Conservation (phyloP, 2,113 vertebrate genomes). For the Pampusana beccarii region DNA sequence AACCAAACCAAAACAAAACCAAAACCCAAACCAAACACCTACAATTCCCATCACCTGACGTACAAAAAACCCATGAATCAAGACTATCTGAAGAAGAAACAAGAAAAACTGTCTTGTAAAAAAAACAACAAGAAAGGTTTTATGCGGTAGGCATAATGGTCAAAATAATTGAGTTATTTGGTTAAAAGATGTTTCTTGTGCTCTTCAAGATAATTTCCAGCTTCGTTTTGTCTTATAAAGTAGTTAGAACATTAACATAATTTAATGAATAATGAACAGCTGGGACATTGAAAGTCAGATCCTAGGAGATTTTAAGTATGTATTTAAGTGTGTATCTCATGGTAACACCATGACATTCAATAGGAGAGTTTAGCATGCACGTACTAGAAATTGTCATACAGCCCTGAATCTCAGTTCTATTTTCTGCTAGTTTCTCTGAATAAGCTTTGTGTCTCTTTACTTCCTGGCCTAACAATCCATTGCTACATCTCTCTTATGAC, state of each 20-base stretch:
- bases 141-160: background rate
- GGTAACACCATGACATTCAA: background rate
- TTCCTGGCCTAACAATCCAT: constrained; percentile 17
- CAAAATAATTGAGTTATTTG: background rate
- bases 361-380: rapidly evolving
- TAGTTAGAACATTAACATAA: background rate
- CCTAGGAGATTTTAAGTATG: background rate
- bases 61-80: background rate
- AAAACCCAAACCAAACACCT: too few species aligned
- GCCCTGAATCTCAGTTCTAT: background rate
- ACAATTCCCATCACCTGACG: background rate
- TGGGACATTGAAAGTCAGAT: background rate
- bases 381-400: background rate
- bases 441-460: constrained; percentile 32
- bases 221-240: background rate
- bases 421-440: constrained; percentile 45
- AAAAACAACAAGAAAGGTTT: rapidly evolving
- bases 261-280: background rate
- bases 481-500: constrained; percentile 29
- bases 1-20: too few species aligned
- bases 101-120: background rate
- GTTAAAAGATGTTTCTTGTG: background rate
- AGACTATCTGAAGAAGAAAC: background rate
- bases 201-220: background rate
- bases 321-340: background rate